phyloP scores from a whole-genome alignment of 2,888 invertebrate species.

The Eueremaeus valkanovi region DNA sequence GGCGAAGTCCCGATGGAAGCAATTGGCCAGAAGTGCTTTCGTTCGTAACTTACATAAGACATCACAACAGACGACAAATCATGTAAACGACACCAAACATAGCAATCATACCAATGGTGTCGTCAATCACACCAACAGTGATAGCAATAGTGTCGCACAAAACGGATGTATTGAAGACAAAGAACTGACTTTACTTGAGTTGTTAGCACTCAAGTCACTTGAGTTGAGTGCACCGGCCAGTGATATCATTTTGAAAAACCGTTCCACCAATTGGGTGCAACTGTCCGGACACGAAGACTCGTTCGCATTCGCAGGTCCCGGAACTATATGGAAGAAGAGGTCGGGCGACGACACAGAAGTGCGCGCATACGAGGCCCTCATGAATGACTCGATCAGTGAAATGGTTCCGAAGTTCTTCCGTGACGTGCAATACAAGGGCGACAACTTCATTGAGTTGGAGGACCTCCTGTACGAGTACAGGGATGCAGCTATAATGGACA shows the following conservation, averaged over 20 bases:
- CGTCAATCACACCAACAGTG: not conserved
- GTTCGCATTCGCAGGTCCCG: slow-evolving; percentile 85
- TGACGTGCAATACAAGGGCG: slow-evolving; percentile 59
- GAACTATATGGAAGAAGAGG: slow-evolving; percentile 88
- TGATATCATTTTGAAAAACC: slow-evolving; percentile 65
- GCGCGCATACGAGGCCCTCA: slow-evolving; percentile 67
- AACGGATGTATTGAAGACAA: slow-evolving; percentile 26
- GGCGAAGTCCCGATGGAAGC: slow-evolving; percentile 43
- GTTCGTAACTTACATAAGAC: slow-evolving; percentile 38
- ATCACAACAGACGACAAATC: slow-evolving; percentile 23
- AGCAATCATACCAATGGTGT: slow-evolving; percentile 18
- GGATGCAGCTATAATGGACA: slow-evolving; percentile 93
- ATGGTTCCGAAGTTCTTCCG: slow-evolving; percentile 80
- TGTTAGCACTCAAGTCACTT: slow-evolving; percentile 64
- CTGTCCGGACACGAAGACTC: slow-evolving; percentile 75
- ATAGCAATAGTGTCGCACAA: not conserved
- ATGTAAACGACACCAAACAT: slow-evolving; percentile 8
- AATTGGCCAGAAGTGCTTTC: slow-evolving; percentile 46
- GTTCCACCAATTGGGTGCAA: slow-evolving; percentile 70
- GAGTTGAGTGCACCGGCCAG: slow-evolving; percentile 86
- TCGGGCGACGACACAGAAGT: slow-evolving; percentile 57
- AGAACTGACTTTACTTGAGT: slow-evolving; percentile 22
- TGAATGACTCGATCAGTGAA: slow-evolving; percentile 70
- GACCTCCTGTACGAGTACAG: slow-evolving; percentile 84
- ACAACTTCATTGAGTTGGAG: slow-evolving; percentile 84